Conservation (phyloP, 2,888 invertebrate species). For the Adelphocoris suturalis region DNA sequence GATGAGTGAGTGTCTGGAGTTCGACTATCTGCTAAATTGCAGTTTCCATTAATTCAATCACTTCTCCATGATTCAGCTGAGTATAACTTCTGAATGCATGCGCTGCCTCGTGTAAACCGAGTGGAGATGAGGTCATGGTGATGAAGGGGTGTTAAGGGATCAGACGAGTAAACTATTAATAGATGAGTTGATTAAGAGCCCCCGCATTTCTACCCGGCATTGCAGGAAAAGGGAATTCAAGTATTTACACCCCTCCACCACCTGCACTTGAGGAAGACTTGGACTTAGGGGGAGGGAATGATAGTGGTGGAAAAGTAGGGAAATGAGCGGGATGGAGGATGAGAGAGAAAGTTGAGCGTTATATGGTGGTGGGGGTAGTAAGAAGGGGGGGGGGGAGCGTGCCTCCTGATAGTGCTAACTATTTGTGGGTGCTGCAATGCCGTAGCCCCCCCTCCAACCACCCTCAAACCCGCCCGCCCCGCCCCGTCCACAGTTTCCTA, state of each 20-base stretch:
- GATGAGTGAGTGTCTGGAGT: too few species aligned
- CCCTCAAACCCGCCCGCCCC: background rate
- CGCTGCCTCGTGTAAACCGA: too few species aligned
- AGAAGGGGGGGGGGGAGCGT: background rate
- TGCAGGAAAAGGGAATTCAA: slow-evolving; percentile 65
- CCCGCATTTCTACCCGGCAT: slow-evolving; percentile 66
- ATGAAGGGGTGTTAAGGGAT: background rate
- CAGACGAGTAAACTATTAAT: slow-evolving; percentile 46
- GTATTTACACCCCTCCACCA: slow-evolving; percentile 53
- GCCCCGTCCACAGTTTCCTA: background rate
- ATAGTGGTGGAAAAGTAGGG: background rate
- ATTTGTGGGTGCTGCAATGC: slow-evolving; percentile 66
- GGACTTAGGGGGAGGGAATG: background rate
- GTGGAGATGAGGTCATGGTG: background rate
- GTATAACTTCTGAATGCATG: too few species aligned
- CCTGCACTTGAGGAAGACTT: background rate
- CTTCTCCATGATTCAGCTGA: too few species aligned
- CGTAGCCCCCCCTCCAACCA: slow-evolving; percentile 21
- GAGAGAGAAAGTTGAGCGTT: background rate
- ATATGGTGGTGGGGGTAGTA: background rate
- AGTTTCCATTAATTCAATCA: too few species aligned
- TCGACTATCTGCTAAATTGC: too few species aligned
- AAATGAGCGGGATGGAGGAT: background rate
- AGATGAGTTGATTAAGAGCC: slow-evolving; percentile 54
- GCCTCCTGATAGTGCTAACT: slow-evolving; percentile 58